Percentiles rank a stretch among this genome's conserved stretches.
Conservation (phyloP, 2,888 invertebrate genomes). For the Ormyrus rosae region DNA sequence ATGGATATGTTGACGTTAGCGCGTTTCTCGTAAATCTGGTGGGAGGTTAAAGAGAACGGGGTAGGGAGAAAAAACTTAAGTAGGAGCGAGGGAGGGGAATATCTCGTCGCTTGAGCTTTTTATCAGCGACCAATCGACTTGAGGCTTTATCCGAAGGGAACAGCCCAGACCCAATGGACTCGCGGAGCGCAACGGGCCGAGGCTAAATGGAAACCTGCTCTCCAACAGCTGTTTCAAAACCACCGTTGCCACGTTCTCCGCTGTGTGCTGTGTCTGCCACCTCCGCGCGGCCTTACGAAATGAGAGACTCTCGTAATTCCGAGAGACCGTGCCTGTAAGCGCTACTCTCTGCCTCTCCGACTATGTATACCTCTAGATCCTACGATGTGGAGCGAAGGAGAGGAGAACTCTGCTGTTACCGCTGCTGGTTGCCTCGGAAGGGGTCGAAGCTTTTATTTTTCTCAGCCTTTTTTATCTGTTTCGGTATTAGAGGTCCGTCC, state of each 20-base stretch:
- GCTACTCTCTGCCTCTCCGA: background rate
- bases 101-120: slow-evolving; percentile 38
- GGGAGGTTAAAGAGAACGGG: slow-evolving; percentile 14
- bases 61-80: no score
- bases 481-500: no score
- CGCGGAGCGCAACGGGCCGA: slow-evolving; percentile 4
- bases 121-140: slow-evolving; percentile 52
- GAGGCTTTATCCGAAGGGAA: slow-evolving; percentile 27
- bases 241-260: slow-evolving; percentile 54
- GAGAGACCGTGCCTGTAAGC: background rate
- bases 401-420: no score
- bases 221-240: slow-evolving; percentile 57
- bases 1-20: slow-evolving; percentile 26
- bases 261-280: slow-evolving; percentile 21
- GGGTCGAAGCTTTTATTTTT: no score
- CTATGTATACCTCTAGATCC: background rate
- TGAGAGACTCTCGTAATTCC: slow-evolving; percentile 40
- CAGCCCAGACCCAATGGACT: slow-evolving; percentile 23
- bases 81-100: background rate
- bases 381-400: no score
- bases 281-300: slow-evolving; percentile 51
- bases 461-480: no score
- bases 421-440: no score
- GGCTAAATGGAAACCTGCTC: slow-evolving; percentile 52
- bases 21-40: background rate